Evolutionary conservation across 2,888 invertebrate species (phyloP).

Genomic region (Lypha dubia): DNA sequence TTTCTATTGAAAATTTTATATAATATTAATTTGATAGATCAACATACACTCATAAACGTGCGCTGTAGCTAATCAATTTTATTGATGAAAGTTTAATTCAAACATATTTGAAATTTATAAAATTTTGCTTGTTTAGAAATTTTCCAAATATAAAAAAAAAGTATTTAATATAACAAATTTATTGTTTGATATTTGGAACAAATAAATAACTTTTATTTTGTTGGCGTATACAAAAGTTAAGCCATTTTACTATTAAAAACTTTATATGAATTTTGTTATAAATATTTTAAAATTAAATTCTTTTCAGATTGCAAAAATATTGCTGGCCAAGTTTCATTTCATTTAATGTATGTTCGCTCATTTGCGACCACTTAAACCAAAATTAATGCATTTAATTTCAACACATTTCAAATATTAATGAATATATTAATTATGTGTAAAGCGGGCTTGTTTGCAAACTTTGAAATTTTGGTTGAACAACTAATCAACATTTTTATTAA

Average conservation of each 20-base stretch:
- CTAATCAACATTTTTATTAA: background rate
- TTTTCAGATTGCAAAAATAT: background rate
- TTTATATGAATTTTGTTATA: background rate
- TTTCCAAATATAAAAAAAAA: too few relatives aligned
- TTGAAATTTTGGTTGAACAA: background rate
- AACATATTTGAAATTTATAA: constrained; percentile 31
- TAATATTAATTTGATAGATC: background rate
- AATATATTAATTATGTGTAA: background rate
- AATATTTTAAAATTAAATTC: background rate
- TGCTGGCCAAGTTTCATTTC: background rate
- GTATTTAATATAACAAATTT: constrained; percentile 1
- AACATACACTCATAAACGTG: background rate
- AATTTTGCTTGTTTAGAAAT: background rate
- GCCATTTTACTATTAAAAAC: background rate
- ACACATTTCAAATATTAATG: background rate
- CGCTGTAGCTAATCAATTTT: constrained; percentile 7
- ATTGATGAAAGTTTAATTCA: constrained; percentile 28
- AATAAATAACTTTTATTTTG: background rate
- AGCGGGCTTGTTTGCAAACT: background rate
- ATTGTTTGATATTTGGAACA: background rate
- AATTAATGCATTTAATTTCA: background rate
- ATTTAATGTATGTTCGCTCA: background rate
- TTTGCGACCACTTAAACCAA: background rate
- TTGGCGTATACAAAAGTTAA: background rate
- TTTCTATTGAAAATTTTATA: background rate